Evolutionary conservation across 2,888 invertebrate species (phyloP), one percentile per base, ranked within the genome.

Genomic region (Lathronympha strigana): DNA sequence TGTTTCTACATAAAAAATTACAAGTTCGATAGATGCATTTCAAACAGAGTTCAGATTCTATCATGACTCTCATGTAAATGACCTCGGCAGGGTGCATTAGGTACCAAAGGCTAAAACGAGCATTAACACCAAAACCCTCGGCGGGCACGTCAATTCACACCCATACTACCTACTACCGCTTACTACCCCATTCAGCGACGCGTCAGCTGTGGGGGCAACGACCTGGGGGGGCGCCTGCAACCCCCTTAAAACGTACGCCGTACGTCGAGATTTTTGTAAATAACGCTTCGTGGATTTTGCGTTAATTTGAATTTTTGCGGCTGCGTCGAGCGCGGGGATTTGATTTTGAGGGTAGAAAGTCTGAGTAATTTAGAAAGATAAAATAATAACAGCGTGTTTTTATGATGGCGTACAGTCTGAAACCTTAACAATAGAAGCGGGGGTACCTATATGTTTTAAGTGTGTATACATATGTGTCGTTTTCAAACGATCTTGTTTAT

Each of bases 191-290:
- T 67, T 67, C 62, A 67, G 51, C 61, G 61, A 17, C 57, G 67
- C 67, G 67, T 67, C 67, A 67, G 67, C 67, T 67, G 67, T 50
- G 43, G 57, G 62, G 51, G 45, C 66, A 61, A 61, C 47, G 66
- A 61, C 66, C 66, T 31, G 38, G 54, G 50, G 50, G 49, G 36
- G 38, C 47, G 49, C 54, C 53, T 45, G 17, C 47, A 23, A 0
- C 38, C 47, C 57, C 53, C 61, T 31, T 38, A 15, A 54, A 54
- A 47, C 60, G 64, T 53, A 60, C 45, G 60, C 45, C 61, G 66
- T 54, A 66, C 45, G 66, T 61, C 40, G 47, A 47, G 54, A 54
- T 61, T 61, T 66, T 61, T 54, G 66, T 61, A 66, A 66, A 66
- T 66, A 61, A 66, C 47, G 53, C 38, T 43, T 47, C 15, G 61